Percentiles rank a stretch among this genome's conserved stretches.
Evolutionary conservation across 2,797 vertebrate genomes (phyloP).

Genomic region (Paramormyrops hopkinsi): DNA sequence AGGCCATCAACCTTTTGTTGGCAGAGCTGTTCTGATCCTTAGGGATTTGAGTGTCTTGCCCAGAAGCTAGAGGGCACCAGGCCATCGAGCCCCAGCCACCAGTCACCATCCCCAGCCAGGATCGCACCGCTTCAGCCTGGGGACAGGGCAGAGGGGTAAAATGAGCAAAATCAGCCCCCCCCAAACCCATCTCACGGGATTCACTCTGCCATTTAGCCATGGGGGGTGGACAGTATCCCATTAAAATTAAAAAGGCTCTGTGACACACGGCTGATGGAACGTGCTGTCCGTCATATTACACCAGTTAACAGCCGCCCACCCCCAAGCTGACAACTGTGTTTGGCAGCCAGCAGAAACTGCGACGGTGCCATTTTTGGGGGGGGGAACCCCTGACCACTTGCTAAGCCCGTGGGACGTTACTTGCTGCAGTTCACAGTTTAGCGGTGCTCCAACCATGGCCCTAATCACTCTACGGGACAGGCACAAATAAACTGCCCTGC

Average conservation of each 20-base stretch:
- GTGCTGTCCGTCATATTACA: background rate
- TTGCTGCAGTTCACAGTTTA: background rate
- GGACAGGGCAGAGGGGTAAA: background rate
- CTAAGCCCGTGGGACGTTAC: background rate
- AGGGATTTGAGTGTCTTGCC: background rate
- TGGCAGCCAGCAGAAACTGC: background rate
- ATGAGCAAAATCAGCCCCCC: background rate
- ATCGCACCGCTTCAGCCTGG: conserved; percentile 18
- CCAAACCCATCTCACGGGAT: background rate
- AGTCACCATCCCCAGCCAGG: conserved; percentile 38
- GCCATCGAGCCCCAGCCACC: conserved; percentile 47
- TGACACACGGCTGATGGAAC: background rate
- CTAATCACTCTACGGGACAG: background rate
- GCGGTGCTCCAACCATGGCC: background rate
- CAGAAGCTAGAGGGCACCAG: conserved; percentile 41
- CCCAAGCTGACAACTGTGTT: background rate
- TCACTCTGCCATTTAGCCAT: background rate
- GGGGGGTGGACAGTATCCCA: background rate
- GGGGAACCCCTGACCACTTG: background rate
- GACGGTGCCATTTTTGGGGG: background rate
- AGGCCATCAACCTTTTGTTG: background rate
- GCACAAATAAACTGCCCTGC: background rate
- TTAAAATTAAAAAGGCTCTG: background rate
- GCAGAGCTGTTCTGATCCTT: background rate
- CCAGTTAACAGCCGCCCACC: conserved; percentile 6